Percentiles rank a stretch among this genome's conserved stretches.
Conservation (phyloP, 2,113 vertebrate genomes). For the Gopherus evgoodei region DNA sequence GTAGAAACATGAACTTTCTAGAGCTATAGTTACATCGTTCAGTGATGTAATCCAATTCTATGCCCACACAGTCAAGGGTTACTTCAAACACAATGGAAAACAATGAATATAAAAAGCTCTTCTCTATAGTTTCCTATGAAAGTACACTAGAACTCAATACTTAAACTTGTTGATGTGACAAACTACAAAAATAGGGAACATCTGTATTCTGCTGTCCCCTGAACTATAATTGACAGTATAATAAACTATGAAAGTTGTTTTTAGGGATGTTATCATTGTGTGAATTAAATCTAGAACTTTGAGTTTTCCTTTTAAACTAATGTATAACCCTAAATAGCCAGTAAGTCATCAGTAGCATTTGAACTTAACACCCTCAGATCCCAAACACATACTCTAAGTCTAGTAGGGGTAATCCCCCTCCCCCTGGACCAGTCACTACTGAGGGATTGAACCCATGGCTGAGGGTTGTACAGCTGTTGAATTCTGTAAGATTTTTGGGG, state of each 20-base stretch:
- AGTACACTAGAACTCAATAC: too few species aligned
- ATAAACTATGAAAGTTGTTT: background rate
- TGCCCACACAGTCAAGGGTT: background rate
- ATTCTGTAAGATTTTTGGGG: background rate
- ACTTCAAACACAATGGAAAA: background rate
- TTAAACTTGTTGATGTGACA: background rate
- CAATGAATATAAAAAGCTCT: background rate
- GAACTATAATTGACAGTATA: background rate
- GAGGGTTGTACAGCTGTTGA: background rate
- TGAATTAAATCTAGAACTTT: background rate
- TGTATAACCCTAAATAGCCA: background rate
- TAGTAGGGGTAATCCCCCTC: background rate
- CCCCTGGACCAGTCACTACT: background rate
- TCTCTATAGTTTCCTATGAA: background rate
- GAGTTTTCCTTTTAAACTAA: background rate
- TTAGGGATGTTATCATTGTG: background rate
- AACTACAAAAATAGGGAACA: background rate
- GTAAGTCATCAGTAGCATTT: background rate
- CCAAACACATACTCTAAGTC: background rate
- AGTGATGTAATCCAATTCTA: background rate
- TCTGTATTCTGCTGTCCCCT: background rate
- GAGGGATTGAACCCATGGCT: background rate
- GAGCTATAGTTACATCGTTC: too few species aligned
- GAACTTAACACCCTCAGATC: background rate
- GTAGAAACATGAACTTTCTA: background rate